Evolutionary conservation across 2,888 invertebrate genomes (phyloP).

Genomic region (Encarsia formosa): DNA sequence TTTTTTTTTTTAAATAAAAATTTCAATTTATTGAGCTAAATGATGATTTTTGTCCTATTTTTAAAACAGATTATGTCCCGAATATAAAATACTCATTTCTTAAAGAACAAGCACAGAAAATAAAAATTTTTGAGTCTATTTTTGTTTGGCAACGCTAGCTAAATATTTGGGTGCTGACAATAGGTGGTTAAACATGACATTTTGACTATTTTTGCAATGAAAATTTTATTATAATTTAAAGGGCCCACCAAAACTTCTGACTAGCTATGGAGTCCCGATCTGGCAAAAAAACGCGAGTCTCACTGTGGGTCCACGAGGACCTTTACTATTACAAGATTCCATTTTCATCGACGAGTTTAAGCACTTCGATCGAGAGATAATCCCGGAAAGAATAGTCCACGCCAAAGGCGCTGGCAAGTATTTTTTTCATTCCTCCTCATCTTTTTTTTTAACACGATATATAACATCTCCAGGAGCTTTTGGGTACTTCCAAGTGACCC

Average conservation of each 20-base stretch:
- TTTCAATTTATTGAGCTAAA: too few species aligned
- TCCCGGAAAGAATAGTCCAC: slow-evolving; percentile 94
- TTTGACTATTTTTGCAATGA: too few species aligned
- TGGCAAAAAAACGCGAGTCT: slow-evolving; percentile 70
- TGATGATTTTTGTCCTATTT: too few species aligned
- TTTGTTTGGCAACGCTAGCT: too few species aligned
- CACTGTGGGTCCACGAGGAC: slow-evolving; percentile 82
- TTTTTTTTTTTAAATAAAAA: too few species aligned
- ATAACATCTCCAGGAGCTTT: slow-evolving; percentile 60
- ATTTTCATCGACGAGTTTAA: slow-evolving; percentile 74
- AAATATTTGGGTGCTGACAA: too few species aligned
- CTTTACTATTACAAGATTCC: slow-evolving; percentile 81
- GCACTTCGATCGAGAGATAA: slow-evolving; percentile 86
- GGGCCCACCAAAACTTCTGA: slow-evolving; percentile 70
- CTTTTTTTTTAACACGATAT: not conserved
- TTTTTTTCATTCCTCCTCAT: not conserved
- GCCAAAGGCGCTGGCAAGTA: slow-evolving; percentile 82
- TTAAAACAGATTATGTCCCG: too few species aligned
- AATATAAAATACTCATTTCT: too few species aligned
- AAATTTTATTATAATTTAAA: too few species aligned
- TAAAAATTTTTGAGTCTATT: too few species aligned
- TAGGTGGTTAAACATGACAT: too few species aligned
- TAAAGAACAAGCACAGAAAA: too few species aligned
- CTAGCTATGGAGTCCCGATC: slow-evolving; percentile 78
- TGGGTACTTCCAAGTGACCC: slow-evolving; percentile 83